phyloP scores from a whole-genome alignment of 2,113 vertebrate species.

The Taxidea taxus region DNA sequence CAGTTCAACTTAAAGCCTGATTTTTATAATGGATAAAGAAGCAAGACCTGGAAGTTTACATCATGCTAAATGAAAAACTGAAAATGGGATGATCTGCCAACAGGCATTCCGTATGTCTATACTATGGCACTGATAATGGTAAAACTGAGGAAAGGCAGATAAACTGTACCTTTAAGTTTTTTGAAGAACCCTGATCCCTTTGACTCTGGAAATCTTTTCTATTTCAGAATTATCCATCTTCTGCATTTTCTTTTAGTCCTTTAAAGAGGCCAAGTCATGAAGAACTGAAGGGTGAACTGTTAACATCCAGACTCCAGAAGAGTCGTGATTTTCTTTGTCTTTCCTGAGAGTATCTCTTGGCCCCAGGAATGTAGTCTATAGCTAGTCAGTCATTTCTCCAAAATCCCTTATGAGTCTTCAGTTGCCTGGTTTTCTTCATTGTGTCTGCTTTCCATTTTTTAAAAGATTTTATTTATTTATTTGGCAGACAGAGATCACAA shows the following conservation, averaged over 20 bases:
- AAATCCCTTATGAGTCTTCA: background rate
- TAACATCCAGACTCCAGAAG: background rate
- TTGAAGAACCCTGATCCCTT: background rate
- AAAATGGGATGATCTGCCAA: background rate
- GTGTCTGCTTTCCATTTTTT: background rate
- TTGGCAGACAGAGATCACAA: no score
- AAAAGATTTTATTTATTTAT: no score
- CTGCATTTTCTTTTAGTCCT: background rate
- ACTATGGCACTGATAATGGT: background rate
- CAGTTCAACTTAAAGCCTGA: background rate
- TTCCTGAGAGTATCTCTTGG: background rate
- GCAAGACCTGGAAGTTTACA: background rate
- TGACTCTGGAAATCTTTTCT: background rate
- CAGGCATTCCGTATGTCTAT: background rate
- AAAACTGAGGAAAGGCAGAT: background rate
- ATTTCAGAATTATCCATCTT: background rate
- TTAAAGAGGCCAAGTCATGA: background rate
- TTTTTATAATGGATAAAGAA: background rate
- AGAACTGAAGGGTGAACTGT: background rate
- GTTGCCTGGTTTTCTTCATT: background rate
- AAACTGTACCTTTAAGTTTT: background rate
- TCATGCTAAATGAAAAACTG: background rate
- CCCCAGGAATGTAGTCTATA: background rate
- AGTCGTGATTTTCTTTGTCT: background rate
- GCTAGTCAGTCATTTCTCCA: background rate